These are phyloP conservation scores for Noctua comes DNA, from an alignment of 2,888 invertebrate genomes.

Conservation along the genomic window DNA sequence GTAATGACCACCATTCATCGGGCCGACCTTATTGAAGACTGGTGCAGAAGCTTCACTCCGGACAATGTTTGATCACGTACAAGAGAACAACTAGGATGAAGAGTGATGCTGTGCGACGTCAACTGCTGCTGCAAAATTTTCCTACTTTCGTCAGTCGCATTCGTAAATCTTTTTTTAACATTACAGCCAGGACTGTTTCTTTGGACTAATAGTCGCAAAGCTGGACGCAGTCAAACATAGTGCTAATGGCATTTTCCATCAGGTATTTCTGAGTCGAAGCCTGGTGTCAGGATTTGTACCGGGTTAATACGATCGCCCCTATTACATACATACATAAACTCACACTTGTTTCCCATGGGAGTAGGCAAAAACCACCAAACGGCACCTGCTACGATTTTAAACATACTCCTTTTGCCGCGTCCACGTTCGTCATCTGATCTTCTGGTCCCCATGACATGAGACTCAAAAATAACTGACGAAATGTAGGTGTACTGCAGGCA, in stretches of 20 bases:
- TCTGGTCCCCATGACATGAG: background rate
- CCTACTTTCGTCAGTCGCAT: background rate
- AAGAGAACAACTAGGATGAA: background rate
- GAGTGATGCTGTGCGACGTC: background rate
- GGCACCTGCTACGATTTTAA: too few relatives aligned
- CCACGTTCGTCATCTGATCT: background rate
- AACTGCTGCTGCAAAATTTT: too few relatives aligned
- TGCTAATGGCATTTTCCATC: background rate
- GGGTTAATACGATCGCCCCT: background rate
- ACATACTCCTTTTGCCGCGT: background rate
- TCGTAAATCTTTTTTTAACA: background rate
- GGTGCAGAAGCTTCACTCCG: constrained; percentile 10
- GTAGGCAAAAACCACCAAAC: background rate
- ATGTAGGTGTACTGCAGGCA: background rate
- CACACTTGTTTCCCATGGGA: background rate
- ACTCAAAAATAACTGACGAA: background rate
- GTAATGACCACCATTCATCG: constrained; percentile 51
- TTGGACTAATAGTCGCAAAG: background rate
- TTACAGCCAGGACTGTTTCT: background rate
- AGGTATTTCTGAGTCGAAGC: background rate
- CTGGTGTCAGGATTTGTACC: background rate
- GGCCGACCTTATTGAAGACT: background rate
- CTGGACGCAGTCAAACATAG: too few relatives aligned
- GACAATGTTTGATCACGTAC: background rate
- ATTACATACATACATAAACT: background rate